These are phyloP conservation scores for Drosophila pseudotakahashii DNA, from an alignment of 2,888 invertebrate species.

Conservation along the genomic window DNA sequence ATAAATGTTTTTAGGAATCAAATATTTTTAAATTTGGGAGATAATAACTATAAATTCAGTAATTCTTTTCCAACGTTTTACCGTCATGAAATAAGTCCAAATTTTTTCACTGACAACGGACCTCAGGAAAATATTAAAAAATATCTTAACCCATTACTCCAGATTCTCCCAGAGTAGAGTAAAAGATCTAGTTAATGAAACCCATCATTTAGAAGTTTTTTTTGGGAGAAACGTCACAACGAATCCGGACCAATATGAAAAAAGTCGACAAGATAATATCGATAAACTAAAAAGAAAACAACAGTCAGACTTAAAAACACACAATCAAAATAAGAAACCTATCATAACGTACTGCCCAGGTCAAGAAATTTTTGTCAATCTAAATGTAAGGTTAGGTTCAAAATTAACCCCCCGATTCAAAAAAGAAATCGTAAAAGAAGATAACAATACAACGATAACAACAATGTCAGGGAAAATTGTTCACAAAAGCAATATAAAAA, in stretches of 20 bases:
- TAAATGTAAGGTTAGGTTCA: neutral
- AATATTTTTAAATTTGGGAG: neutral
- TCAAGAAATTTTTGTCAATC: neutral
- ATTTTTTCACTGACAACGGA: neutral
- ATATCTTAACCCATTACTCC: neutral
- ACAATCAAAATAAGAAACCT: too few relatives aligned
- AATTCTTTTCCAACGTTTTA: neutral
- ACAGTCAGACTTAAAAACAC: too few relatives aligned
- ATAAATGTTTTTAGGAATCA: neutral
- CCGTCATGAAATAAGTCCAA: constrained; percentile 1
- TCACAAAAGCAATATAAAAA: too few relatives aligned
- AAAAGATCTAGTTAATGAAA: constrained; percentile 12
- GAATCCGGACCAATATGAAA: constrained; percentile 14
- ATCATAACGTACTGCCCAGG: neutral
- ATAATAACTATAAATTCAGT: neutral
- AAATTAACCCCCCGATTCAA: neutral
- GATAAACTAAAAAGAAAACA: neutral
- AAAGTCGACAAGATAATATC: constrained; percentile 18
- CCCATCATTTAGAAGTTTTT: constrained; percentile 10
- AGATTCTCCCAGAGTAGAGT: constrained; percentile 16
- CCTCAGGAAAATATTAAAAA: neutral
- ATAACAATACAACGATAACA: too few relatives aligned
- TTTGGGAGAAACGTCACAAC: constrained; percentile 23
- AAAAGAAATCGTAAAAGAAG: neutral
- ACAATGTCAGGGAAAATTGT: too few relatives aligned